Base-by-base conservation (phyloP, 2,113 vertebrate species). In the Carassius carassius region DNA sequence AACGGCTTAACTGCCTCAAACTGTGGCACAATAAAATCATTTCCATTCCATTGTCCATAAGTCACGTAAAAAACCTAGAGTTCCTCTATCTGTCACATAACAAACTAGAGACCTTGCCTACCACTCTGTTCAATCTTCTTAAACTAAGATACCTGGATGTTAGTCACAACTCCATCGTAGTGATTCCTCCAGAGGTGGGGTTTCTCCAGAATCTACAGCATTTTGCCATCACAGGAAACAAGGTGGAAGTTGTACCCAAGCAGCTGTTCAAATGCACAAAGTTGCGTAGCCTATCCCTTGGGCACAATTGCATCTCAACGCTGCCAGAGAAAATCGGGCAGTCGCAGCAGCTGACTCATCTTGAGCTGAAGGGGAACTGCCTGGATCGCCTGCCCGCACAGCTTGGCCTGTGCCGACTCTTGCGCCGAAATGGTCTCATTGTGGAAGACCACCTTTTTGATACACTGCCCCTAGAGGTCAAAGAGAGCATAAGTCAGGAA, bases 11-110 rank as follows among this genome's bases (percentile, higher is more conserved):
- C 11, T 98, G 96, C 91, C 96, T 99, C 90, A 99, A 99, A 89
- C 92, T 99, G 63, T 99, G 97, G 98, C 97, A 99, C 93, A 99
- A 99, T 90, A 99, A 97, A 92, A 99, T 99, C 85, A 96, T 97
- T 83, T 95, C 92, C 92, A 98, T 99, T 92, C 98, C 98, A 56
- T 86, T 96, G 89, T 97, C 98, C 44, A 98, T 99, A 56, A 97
- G 96, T 87, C 95, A 97, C 0, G 95, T 99, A 87, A 99, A 97
- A 93, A 99, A 97, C 92, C 91, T 99, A 10, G 98, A 99, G 91
- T 96, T 95, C 0, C 96, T 99, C 83, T 97, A 97, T 91, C 95
- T 99, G 85, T 98, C 97, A 51, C 97, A 99, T 93, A 99, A 99
- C 94, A 98, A 99, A 92, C 96, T 99, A 0, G 98, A 99, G 86